Evolutionary conservation across 2,888 invertebrate species (phyloP).

Genomic region (Apamea anceps): DNA sequence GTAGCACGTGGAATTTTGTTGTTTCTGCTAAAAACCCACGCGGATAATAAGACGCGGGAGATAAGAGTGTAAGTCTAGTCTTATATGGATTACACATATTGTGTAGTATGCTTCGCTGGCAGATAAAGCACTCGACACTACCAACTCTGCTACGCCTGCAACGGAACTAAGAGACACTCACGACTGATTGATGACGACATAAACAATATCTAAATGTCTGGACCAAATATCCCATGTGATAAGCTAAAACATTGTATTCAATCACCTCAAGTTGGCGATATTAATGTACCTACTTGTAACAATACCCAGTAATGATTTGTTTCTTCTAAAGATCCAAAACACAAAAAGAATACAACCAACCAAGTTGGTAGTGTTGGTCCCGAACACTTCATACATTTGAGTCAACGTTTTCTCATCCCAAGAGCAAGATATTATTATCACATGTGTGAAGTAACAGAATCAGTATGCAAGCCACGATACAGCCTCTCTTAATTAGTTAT

Average conservation of each 20-base stretch:
- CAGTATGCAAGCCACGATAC: conserved; percentile 43
- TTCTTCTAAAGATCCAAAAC: background rate
- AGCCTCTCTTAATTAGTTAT: conserved; percentile 52
- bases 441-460: conserved; percentile 37
- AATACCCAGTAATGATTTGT: background rate
- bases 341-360: background rate
- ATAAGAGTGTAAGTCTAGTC: background rate
- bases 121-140: conserved; percentile 9
- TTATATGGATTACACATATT: background rate
- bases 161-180: conserved; percentile 22
- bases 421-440: conserved; percentile 35
- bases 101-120: background rate
- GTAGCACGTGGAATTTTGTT: no score
- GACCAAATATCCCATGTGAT: background rate
- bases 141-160: conserved; percentile 11
- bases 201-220: conserved; percentile 9
- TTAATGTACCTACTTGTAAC: background rate
- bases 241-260: background rate
- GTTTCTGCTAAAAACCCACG: background rate
- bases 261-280: background rate
- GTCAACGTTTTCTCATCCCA: conserved; percentile 27
- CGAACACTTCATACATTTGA: conserved; percentile 14
- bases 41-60: no score
- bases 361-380: conserved; percentile 1
- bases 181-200: conserved; percentile 10